Conservation (phyloP, 1,140 invertebrate genomes). For the Stegodyphus dumicola region DNA sequence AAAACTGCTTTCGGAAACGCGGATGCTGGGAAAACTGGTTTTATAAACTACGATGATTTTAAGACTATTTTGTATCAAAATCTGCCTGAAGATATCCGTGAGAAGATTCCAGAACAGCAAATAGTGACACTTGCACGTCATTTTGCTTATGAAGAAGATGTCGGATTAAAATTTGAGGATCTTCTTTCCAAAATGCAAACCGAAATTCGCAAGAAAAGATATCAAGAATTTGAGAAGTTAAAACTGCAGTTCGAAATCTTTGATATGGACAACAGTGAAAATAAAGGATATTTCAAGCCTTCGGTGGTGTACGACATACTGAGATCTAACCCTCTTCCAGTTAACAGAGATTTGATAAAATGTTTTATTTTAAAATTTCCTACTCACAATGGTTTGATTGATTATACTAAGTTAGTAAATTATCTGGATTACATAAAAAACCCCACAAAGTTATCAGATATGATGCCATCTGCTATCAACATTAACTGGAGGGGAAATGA, state of each 20-base stretch:
- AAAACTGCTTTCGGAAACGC: background rate
- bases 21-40: background rate
- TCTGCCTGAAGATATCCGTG: background rate
- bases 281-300: slow-evolving; percentile 1
- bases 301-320: background rate
- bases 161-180: background rate
- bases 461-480: slow-evolving; percentile 3
- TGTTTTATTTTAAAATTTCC: slow-evolving; percentile 21
- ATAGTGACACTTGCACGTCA: slow-evolving; percentile 7
- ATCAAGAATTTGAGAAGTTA: slow-evolving; percentile 13
- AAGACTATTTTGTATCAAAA: background rate
- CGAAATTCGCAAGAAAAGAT: background rate
- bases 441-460: background rate
- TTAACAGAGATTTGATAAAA: slow-evolving; percentile 23
- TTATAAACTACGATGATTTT: background rate
- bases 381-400: background rate
- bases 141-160: background rate
- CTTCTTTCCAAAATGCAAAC: slow-evolving; percentile 14
- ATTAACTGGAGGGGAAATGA: background rate
- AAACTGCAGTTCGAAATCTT: slow-evolving; percentile 4
- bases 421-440: slow-evolving; percentile 13
- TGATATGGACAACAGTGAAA: background rate
- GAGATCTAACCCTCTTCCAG: background rate
- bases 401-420: background rate
- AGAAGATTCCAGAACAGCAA: slow-evolving; percentile 10